Base-by-base conservation (phyloP, 2,888 invertebrate species). In the Chloroclysta siterata region DNA sequence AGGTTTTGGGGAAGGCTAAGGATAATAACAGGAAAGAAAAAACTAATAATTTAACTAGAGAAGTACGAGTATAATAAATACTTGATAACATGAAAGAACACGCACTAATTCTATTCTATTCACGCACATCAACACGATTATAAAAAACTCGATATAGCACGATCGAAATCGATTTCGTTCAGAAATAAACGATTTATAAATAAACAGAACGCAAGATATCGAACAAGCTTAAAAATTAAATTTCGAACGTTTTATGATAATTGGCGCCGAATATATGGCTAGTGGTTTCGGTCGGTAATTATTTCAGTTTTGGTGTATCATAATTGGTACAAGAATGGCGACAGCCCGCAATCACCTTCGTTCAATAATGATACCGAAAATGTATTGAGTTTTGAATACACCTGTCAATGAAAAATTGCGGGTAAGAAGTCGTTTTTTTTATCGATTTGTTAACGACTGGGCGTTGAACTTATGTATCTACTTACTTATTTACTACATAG, bases 191-290 rank as follows among this genome's bases (percentile, higher is more conserved):
- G 61, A 64, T 15, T 62, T 17, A 58, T 42, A 60, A 65, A 69
- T 67, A 65, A 70, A 64, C 63, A 63, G 54, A 63, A 68, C 68
- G 60, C 60, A 57, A 67, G 63, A 68, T 66, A 66, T 66, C 59
- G 66, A 60, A 61, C 68, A 60, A 61, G 63, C 65, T 71, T 63
- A 63, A 67, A 69, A 70, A 68, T 72, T 68, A 68, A 68, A 69
- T 64, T 60, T 67, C 61, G 48, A 53, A 68, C 53, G 52, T 53
- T 50, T 60, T 58, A 63, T 56, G 44, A 63, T 66, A 66, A 66
- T 66, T 63, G 66, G 51, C 48, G 46, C 15, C 58, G 55, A 65
- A 61, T 53, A 60, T 60, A 65, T 61, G 50, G 57, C 39, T 22
- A 36, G 61, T 47, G 65, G 61, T 58, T 60, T 65, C 44, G 61